Evolutionary conservation across 2,113 vertebrate genomes (phyloP), one percentile per base, ranked within the genome.

Genomic region (Perca schrenkii): DNA sequence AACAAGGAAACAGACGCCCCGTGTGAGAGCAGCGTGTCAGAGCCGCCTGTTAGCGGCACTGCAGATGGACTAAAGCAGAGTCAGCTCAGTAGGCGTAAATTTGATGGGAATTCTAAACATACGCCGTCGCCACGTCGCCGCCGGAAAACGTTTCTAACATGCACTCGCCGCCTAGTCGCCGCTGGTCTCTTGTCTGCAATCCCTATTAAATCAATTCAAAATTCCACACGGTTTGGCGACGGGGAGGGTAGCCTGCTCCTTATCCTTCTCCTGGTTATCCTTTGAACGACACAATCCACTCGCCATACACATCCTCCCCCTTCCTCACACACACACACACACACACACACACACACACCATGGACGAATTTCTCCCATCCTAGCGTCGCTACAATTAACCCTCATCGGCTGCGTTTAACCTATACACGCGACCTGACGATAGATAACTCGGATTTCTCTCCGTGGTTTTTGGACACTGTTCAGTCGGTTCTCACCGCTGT

Each of bases 41-140:
- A 47, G 16, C 73, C 71, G 75, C 3, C 56, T 36, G 70, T 63
- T 68, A 71, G 53, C 77, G 40, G 28, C 86, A 87, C 86, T 91
- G 90, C 88, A 83, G 90, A 90, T 70, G 85, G 79, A 84, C 56
- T 74, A 53, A 2, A 84, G 86, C 80, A 86, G 72, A 86, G 65
- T 84, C 85, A 84, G 83, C 88, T 56, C 70, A n/a, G n/a, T n/a
- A n/a, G n/a, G n/a, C n/a, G n/a, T n/a, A n/a, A n/a, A n/a, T n/a
- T n/a, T n/a, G n/a, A n/a, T n/a, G n/a, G n/a, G n/a, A n/a, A n/a
- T n/a, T n/a, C n/a, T n/a, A n/a, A n/a, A n/a, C n/a, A n/a, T n/a
- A n/a, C n/a, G n/a, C n/a, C n/a, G n/a, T n/a, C n/a, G n/a, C n/a
- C n/a, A n/a, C n/a, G n/a, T n/a, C n/a, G n/a, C n/a, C n/a, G n/a